phyloP scores from a whole-genome alignment of 2,888 invertebrate species.

The Apamea monoglypha region DNA sequence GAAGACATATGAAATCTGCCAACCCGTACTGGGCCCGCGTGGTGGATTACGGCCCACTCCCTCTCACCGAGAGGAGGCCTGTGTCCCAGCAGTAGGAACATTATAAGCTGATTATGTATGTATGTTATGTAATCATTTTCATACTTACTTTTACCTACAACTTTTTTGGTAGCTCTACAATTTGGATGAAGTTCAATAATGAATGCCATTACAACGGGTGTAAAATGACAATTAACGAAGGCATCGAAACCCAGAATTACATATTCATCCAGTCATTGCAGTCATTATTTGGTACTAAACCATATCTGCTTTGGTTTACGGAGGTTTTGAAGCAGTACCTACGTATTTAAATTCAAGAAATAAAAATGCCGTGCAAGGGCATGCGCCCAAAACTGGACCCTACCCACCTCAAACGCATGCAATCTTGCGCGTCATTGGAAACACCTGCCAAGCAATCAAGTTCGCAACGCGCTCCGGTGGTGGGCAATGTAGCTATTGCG shows the following conservation, averaged over 20 bases:
- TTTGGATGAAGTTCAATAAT: neutral
- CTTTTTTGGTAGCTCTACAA: neutral
- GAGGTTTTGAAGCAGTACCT: neutral
- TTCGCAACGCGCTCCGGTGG: constrained; percentile 46
- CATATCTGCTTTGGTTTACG: neutral
- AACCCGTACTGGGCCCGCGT: no score
- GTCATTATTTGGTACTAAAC: neutral
- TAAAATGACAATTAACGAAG: neutral
- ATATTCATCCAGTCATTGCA: neutral
- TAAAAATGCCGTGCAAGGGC: neutral
- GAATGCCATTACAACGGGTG: neutral
- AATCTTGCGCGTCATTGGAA: constrained; percentile 38
- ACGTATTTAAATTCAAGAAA: neutral
- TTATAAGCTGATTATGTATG: no score
- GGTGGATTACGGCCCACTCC: no score
- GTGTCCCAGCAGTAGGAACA: no score
- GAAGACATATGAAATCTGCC: no score
- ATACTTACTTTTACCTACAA: neutral
- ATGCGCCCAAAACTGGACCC: neutral
- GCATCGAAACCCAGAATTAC: neutral
- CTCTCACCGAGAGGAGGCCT: no score
- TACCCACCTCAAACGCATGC: constrained; percentile 11
- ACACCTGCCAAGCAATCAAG: constrained; percentile 55
- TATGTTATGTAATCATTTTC: no score
- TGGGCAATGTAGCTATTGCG: constrained; percentile 27